Base-by-base conservation (phyloP, 2,888 invertebrate genomes). In the Andrena dorsata region DNA sequence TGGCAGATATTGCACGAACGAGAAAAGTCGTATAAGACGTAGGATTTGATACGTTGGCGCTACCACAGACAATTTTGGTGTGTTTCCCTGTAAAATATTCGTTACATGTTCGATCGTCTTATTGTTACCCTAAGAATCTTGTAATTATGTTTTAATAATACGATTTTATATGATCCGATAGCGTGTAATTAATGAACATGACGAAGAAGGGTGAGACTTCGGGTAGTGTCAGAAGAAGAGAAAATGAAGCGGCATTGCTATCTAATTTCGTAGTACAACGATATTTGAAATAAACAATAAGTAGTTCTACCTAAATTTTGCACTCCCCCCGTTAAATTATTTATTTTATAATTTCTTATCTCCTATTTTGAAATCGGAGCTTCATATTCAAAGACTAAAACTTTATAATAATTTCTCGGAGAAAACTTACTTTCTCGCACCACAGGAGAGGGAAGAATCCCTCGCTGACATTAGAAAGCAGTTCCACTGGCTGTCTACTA, bases 391-490 rank as follows among this genome's bases (percentile, higher is more conserved):
- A 63, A 10, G 32, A 0, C 13, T 3, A 10, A 13, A 13, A 13
- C 41, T 4, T 41, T 13, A 41, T 4, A 41, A 41, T 41, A 16
- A 41, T 41, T 41, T 16, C 41, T 4, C 13, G 41, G 4, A 41
- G 13, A 41, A 5, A 5, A 13, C 82, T 78, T 74, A 84, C 83
- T n/a, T 68, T 58, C n/a, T 30, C 70, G 6, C 35, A 88, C 96
- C 96, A 96, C 2, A 95, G 76, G 61, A 96, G 84, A 0, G 96
- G 96, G 90, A 96, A 95, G 26, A 95, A 89, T 0, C 96, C 96
- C 0, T 95, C 95, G 41, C 93, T 94, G 0, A 96, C 95, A 5
- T 94, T 94, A 16, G 91, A 91, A 58, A 96, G 91, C 60, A 95
- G 93, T 0, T 94, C 93, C 0, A 96, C 92, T 0, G 86, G 91